Percentiles rank a stretch among this genome's conserved stretches.
Evolutionary conservation across 2,888 invertebrate species (phyloP).

Genomic region (Meteorus cinctellus): DNA sequence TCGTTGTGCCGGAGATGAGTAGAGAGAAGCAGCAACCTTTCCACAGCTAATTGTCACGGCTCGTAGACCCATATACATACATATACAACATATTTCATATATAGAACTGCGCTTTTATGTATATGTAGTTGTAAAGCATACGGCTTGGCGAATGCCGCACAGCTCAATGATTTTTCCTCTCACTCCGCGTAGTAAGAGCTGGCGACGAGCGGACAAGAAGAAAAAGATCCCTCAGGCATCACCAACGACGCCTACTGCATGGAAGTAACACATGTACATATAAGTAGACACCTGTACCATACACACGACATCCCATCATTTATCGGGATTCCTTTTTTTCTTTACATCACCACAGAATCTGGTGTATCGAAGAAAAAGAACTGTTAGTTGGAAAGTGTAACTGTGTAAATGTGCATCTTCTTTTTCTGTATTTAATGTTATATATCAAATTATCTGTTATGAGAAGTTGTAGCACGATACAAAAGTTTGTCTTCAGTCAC

Average conservation of each 20-base stretch:
- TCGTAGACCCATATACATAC: constrained; percentile 26
- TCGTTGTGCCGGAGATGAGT: constrained; percentile 42
- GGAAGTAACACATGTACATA: background rate
- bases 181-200: constrained; percentile 7
- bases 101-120: constrained; percentile 24
- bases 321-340: background rate
- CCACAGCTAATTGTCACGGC: constrained; percentile 44
- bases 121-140: constrained; percentile 24
- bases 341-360: background rate
- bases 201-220: constrained; percentile 18
- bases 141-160: constrained; percentile 37
- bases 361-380: too few relatives aligned
- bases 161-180: constrained; percentile 38
- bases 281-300: background rate
- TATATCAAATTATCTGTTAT: too few relatives aligned
- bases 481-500: too few relatives aligned
- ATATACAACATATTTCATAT: constrained; percentile 12
- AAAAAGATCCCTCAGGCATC: constrained; percentile 16
- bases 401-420: too few relatives aligned
- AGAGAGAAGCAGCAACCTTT: constrained; percentile 35
- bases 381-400: too few relatives aligned
- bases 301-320: background rate
- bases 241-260: constrained; percentile 6
- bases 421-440: too few relatives aligned
- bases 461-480: too few relatives aligned